Evolutionary conservation across 2,888 invertebrate genomes (phyloP).

Genomic region (Tipula vernalis): DNA sequence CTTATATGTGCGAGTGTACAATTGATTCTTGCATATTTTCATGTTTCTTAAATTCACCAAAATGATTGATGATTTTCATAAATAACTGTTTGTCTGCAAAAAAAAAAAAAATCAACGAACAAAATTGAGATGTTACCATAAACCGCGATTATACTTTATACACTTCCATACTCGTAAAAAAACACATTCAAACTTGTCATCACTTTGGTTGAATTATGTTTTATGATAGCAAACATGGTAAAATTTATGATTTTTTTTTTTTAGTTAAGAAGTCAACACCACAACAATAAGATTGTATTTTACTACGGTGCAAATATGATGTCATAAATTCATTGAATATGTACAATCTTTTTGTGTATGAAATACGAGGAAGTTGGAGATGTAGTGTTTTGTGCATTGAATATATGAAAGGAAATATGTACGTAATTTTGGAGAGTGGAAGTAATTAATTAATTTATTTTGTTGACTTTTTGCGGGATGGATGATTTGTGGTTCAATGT

Average conservation of each 20-base stretch:
- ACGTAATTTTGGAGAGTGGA: background rate
- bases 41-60: background rate
- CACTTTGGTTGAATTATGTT: background rate
- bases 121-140: background rate
- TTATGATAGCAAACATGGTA: background rate
- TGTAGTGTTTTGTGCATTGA: background rate
- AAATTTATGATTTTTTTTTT: background rate
- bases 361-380: background rate
- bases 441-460: background rate
- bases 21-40: background rate
- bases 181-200: background rate
- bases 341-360: background rate
- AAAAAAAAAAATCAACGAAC: background rate
- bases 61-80: conserved; percentile 4
- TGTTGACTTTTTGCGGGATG: background rate
- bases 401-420: background rate
- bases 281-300: background rate
- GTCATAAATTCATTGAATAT: background rate
- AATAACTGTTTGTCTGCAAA: background rate
- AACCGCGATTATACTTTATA: background rate
- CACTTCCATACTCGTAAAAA: background rate
- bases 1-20: background rate
- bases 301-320: background rate
- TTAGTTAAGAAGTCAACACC: background rate
- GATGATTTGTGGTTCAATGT: background rate